Evolutionary conservation across 2,888 invertebrate genomes (phyloP), one percentile per base, ranked within the genome.

Genomic region (Athetis lepigone): DNA sequence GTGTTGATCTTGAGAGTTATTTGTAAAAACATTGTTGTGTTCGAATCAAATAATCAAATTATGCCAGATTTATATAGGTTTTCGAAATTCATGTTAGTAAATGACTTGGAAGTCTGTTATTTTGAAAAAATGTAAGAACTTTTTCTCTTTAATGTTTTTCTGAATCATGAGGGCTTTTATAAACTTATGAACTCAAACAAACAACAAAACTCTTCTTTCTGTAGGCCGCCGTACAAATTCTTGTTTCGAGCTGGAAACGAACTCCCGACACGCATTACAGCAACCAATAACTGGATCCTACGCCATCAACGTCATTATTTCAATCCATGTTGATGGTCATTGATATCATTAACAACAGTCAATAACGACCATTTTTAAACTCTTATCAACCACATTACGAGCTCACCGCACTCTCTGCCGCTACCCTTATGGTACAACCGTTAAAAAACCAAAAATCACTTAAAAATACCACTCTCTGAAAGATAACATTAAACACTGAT

Each of bases 401-500:
- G 19, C 23, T 18, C 27, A 42, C 21, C 2, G 11, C 9, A 40
- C 6, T 18, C 29, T 43, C 51, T 23, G 13, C 37, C 16, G n/a
- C 9, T 25, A 27, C 23, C 37, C 50, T 18, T 37, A 19, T 33
- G 40, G 37, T n/a, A 18, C 13, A 56, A 54, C 62, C 58, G 66
- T 70, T 50, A 66, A 61, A 49, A 64, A 43, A 33, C 55, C 29
- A 11, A 57, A 62, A 75, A 43, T 36, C 51, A 66, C 58, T 77
- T 37, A 60, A 61, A 57, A 61, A 47, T 55, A 72, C 50, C 46
- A 52, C 46, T 77, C 49, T 68, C 43, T 33, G 23, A 40, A 42
- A 78, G 76, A 76, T 73, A 74, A 66, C 49, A 55, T 25, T 57
- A 23, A 51, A 66, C 29, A 47, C 29, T n/a, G 36, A 59, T 47